phyloP scores from a whole-genome alignment of 2,113 vertebrate genomes.

The Rana temporaria region DNA sequence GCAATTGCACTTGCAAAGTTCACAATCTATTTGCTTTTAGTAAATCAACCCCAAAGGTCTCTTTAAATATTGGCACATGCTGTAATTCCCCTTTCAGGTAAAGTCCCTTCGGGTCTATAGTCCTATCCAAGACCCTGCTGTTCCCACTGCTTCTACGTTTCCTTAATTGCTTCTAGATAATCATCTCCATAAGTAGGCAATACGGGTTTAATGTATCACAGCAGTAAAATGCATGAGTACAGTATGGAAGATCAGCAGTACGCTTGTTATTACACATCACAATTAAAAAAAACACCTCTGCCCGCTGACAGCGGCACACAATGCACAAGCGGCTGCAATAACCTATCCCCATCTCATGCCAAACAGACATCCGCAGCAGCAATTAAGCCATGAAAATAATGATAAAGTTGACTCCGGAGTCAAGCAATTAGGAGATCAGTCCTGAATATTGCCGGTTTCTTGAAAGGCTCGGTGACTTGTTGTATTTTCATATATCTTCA shows the following conservation, averaged over 20 bases:
- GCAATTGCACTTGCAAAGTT: too few species aligned
- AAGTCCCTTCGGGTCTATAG: too few species aligned
- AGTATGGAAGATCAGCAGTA: neutral
- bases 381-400: slow-evolving; percentile 30
- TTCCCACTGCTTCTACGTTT: neutral
- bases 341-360: slow-evolving; percentile 7
- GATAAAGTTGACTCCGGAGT: slow-evolving; percentile 4
- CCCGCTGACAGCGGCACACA: neutral
- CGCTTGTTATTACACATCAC: slow-evolving; percentile 1
- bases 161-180: neutral
- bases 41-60: too few species aligned
- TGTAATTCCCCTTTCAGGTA: too few species aligned
- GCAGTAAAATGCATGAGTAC: neutral
- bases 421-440: slow-evolving; percentile 14
- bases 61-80: too few species aligned
- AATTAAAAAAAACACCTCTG: neutral
- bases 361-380: slow-evolving; percentile 14
- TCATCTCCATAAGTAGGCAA: neutral
- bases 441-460: neutral
- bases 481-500: slow-evolving; percentile 13
- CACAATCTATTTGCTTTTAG: too few species aligned
- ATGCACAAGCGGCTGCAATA: neutral
- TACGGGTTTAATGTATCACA: neutral
- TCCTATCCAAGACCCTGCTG: too few species aligned
- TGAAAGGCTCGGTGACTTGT: slow-evolving; percentile 9